Evolutionary conservation across 2,888 invertebrate species (phyloP), one percentile per base, ranked within the genome.

Genomic region (Diarsia rubi): DNA sequence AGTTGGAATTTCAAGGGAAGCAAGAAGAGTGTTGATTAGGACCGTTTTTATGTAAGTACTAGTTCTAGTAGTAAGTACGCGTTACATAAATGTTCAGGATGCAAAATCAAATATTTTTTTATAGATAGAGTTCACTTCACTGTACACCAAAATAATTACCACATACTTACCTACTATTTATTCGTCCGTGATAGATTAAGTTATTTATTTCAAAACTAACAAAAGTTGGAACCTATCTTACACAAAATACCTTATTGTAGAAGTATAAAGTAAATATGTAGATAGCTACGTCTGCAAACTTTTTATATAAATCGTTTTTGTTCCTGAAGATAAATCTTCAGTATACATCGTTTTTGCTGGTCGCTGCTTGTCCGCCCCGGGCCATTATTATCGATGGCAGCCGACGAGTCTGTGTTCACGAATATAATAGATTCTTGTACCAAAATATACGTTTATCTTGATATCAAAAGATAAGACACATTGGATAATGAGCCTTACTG

Each of bases 191-290:
- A 37, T 2, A 12, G n/a, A 60, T n/a, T 14, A 24, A 47, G 24
- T 14, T n/a, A 69, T 6, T 11, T 81, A 49, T 54, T 63, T 60
- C n/a, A 37, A 49, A 19, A 42, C 19, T 63, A 64, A 47, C 62
- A 65, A 57, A 84, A 70, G 45, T 83, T 70, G 70, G 52, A 44
- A 72, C 14, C 12, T n/a, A 54, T 54, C 54, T 54, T n/a, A 3
- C 54, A 44, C 21, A 31, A 60, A 5, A 54, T 21, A 31, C 9
- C 44, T 71, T 47, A 62, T 54, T 45, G n/a, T 65, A 24, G 16
- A 44, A 47, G 21, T 31, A 62, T 1, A 49, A 66, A 69, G 19
- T 27, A 79, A 37, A 57, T 57, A 57, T 16, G 54, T 19, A 71
- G 42, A 73, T 37, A 71, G 42, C 67, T 37, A 27, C 12, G 45